Conservation (phyloP, 2,113 vertebrate genomes). For the Xenus cinereus region DNA sequence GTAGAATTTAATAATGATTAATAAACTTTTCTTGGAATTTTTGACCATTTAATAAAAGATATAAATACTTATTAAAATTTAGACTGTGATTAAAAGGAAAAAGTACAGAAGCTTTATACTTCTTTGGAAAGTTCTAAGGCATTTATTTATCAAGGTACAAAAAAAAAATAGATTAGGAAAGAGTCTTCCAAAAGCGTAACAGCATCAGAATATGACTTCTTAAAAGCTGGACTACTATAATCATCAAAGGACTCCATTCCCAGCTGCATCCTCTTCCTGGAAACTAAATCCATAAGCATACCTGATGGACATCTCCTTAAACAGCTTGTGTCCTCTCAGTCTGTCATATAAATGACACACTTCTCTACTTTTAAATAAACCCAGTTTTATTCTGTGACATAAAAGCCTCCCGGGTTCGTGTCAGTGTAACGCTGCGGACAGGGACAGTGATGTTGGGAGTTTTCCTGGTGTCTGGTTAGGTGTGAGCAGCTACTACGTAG, state of each 20-base stretch:
- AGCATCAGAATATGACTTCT: not conserved
- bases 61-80: not conserved
- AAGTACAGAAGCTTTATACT: not conserved
- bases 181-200: not conserved
- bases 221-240: not conserved
- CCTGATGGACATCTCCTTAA: not conserved
- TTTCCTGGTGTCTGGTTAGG: not conserved
- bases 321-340: not conserved
- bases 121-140: not conserved
- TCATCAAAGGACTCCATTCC: not conserved
- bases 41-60: not conserved
- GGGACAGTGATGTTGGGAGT: not conserved
- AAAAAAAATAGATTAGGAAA: not conserved
- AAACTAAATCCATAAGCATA: not conserved
- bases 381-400: rapidly evolving
- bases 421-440: not conserved
- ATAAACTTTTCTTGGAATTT: not conserved
- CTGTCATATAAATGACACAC: not conserved
- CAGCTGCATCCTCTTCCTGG: not conserved
- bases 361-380: not conserved
- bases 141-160: not conserved
- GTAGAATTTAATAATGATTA: not conserved
- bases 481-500: not conserved
- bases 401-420: not conserved
- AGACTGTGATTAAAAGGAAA: not conserved